phyloP scores from a whole-genome alignment of 1,140 invertebrate genomes.

The Metaphire vulgaris region DNA sequence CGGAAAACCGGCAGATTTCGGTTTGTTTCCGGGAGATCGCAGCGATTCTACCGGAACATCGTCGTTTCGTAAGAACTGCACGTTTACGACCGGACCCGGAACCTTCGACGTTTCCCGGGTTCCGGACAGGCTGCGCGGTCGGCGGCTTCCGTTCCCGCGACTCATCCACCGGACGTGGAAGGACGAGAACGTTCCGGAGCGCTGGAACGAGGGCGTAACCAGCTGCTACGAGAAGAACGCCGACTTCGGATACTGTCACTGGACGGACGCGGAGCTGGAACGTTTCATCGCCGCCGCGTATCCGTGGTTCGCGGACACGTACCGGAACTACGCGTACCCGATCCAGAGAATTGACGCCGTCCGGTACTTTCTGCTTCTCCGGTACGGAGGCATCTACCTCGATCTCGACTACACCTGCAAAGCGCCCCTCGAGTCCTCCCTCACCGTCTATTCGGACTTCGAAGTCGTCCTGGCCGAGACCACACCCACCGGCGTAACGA shows the following conservation, averaged over 20 bases:
- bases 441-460: neutral
- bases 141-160: neutral
- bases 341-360: conserved; percentile 21
- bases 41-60: too few relatives aligned
- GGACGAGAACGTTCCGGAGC: neutral
- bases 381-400: conserved; percentile 22
- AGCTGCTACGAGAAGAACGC: neutral
- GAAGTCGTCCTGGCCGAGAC: conserved; percentile 10
- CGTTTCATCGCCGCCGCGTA: conserved; percentile 2
- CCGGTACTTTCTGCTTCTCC: conserved; percentile 13
- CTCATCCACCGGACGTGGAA: conserved; percentile 15
- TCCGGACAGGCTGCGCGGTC: neutral
- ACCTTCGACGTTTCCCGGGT: neutral
- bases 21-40: too few relatives aligned
- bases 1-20: too few relatives aligned
- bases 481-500: conserved; percentile 9
- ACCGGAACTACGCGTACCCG: conserved; percentile 12
- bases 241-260: conserved; percentile 17
- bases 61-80: neutral
- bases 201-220: neutral
- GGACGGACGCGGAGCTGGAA: conserved; percentile 18
- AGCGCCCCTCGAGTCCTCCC: neutral
- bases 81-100: neutral
- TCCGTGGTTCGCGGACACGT: conserved; percentile 16
- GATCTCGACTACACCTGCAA: conserved; percentile 21